phyloP scores from a whole-genome alignment of 2,797 vertebrate species.

The Oryzias sinensis region DNA sequence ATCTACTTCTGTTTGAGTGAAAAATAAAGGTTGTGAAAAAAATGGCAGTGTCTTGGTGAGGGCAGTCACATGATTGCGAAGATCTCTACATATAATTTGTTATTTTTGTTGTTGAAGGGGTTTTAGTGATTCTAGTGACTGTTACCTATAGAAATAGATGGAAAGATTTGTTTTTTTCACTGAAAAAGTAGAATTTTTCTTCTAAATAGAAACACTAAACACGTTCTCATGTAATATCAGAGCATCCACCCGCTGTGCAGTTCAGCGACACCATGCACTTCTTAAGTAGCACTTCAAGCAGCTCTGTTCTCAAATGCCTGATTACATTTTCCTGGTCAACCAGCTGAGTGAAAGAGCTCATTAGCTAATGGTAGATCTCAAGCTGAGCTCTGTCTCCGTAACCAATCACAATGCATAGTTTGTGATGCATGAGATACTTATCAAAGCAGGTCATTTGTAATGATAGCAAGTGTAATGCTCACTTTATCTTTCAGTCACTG shows the following conservation, averaged over 20 bases:
- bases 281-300: slow-evolving; percentile 32
- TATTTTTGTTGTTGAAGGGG: no score
- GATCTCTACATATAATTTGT: no score
- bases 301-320: slow-evolving; percentile 38
- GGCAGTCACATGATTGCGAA: no score
- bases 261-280: slow-evolving; percentile 9
- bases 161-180: no score
- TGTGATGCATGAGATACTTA: slow-evolving; percentile 61
- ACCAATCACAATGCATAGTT: slow-evolving; percentile 54
- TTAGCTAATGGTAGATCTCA: slow-evolving; percentile 72
- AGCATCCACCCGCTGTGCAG: slow-evolving; percentile 3
- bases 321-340: slow-evolving; percentile 59
- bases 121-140: no score
- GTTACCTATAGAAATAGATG: no score
- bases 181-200: no score
- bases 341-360: slow-evolving; percentile 72
- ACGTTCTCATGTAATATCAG: no score
- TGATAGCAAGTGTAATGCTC: slow-evolving; percentile 41
- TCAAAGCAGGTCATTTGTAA: slow-evolving; percentile 56
- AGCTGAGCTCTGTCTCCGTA: slow-evolving; percentile 43
- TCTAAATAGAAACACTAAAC: no score
- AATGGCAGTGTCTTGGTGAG: no score
- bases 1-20: no score
- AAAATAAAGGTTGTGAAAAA: no score
- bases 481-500: slow-evolving; percentile 22